These are phyloP conservation scores for Drosophila prostipennis DNA, from an alignment of 2,888 invertebrate genomes.

Conservation along the genomic window DNA sequence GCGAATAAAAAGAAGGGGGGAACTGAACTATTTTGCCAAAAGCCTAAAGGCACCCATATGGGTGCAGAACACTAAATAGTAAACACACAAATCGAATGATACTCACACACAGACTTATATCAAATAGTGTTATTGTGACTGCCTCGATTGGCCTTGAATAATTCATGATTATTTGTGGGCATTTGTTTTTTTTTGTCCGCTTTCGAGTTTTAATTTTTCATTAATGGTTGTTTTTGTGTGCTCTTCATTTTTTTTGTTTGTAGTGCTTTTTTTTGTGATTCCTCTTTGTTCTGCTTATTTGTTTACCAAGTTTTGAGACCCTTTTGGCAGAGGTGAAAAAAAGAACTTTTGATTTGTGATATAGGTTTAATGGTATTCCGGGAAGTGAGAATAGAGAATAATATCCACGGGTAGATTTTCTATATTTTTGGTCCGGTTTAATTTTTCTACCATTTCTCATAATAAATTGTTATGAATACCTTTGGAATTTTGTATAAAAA, in stretches of 20 bases:
- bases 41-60: background rate
- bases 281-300: conserved; percentile 63
- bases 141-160: conserved; percentile 72
- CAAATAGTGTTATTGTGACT: conserved; percentile 49
- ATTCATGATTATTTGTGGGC: conserved; percentile 70
- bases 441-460: background rate
- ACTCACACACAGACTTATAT: conserved; percentile 17
- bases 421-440: background rate
- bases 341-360: conserved; percentile 31
- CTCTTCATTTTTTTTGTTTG: conserved; percentile 39
- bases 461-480: background rate
- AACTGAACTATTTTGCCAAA: conserved; percentile 14
- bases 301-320: conserved; percentile 67
- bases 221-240: conserved; percentile 39
- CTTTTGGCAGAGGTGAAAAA: conserved; percentile 27
- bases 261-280: conserved; percentile 39
- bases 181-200: conserved; percentile 15
- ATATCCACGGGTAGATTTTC: background rate
- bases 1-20: background rate
- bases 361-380: conserved; percentile 18
- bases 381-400: background rate
- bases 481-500: too few relatives aligned
- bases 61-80: conserved; percentile 29
- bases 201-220: conserved; percentile 45
- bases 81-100: conserved; percentile 43